Evolutionary conservation across 2,113 vertebrate genomes (phyloP).

Genomic region (Pogona vitticeps): DNA sequence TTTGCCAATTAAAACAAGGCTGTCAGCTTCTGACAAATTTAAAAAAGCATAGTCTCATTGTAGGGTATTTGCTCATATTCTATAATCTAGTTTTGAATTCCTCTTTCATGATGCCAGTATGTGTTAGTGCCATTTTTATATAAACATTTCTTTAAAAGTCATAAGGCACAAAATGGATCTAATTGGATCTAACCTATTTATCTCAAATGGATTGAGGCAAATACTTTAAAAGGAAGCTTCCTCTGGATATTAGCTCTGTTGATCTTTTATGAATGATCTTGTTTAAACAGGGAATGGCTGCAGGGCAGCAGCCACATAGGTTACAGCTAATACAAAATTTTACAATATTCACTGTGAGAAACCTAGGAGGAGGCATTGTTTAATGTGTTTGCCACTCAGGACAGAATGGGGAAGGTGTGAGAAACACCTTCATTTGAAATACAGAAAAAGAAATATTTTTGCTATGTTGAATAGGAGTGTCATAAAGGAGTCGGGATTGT

Average conservation of each 20-base stretch:
- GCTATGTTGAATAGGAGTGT: too few relatives aligned
- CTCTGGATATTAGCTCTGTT: neutral
- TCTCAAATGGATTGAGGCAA: too few relatives aligned
- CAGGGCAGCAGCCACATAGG: neutral
- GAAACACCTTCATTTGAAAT: too few relatives aligned
- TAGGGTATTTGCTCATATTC: conserved; percentile 22
- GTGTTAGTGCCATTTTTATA: too few relatives aligned
- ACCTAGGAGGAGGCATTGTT: neutral
- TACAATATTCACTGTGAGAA: neutral
- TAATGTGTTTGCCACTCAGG: neutral
- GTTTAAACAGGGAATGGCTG: neutral
- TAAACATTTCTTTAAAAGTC: neutral
- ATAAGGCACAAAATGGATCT: neutral
- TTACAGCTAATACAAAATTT: neutral
- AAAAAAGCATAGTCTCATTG: neutral
- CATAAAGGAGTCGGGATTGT: too few relatives aligned
- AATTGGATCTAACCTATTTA: neutral
- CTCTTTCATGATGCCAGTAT: neutral
- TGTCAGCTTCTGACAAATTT: too few relatives aligned
- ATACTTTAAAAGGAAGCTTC: neutral
- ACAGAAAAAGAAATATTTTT: too few relatives aligned
- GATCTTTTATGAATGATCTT: neutral
- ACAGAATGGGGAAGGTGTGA: too few relatives aligned
- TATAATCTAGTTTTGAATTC: conserved; percentile 23
- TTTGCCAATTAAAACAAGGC: conserved; percentile 29